Percentiles rank a stretch among this genome's conserved stretches.
These are phyloP conservation scores for Trissolcus brochymenae DNA, from an alignment of 2,888 invertebrate species.

Conservation along the genomic window DNA sequence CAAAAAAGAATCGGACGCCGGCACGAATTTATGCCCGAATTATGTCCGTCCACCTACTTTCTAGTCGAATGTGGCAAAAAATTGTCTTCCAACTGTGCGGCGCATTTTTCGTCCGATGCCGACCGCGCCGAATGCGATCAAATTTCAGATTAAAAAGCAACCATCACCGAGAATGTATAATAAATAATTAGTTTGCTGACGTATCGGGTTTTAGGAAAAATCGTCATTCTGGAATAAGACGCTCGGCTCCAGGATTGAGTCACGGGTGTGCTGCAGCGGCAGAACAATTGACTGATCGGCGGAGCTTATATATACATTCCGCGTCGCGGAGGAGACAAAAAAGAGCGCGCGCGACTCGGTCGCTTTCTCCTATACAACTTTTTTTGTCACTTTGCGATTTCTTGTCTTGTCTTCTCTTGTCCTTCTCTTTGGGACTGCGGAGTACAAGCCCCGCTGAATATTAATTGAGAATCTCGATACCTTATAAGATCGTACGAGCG, in stretches of 20 bases:
- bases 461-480: slow-evolving; percentile 55
- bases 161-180: not conserved
- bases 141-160: too few species aligned
- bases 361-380: slow-evolving; percentile 33
- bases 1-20: not conserved
- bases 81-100: too few species aligned
- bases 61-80: slow-evolving; percentile 2
- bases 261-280: slow-evolving; percentile 38
- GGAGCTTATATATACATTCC: not conserved
- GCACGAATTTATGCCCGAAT: slow-evolving; percentile 28
- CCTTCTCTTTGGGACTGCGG: slow-evolving; percentile 24
- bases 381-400: slow-evolving; percentile 25
- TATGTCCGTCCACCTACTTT: slow-evolving; percentile 41
- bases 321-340: slow-evolving; percentile 27
- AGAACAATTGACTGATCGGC: slow-evolving; percentile 46
- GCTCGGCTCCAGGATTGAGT: slow-evolving; percentile 15
- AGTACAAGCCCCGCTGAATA: slow-evolving; percentile 50
- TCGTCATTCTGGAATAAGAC: slow-evolving; percentile 9
- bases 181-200: not conserved
- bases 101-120: too few species aligned
- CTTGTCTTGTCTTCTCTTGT: slow-evolving; percentile 20
- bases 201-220: slow-evolving; percentile 45
- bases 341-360: slow-evolving; percentile 32
- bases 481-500: slow-evolving; percentile 47
- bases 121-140: too few species aligned